These are phyloP conservation scores for Myopa tessellatipennis DNA, from an alignment of 2,888 invertebrate genomes.

Conservation along the genomic window DNA sequence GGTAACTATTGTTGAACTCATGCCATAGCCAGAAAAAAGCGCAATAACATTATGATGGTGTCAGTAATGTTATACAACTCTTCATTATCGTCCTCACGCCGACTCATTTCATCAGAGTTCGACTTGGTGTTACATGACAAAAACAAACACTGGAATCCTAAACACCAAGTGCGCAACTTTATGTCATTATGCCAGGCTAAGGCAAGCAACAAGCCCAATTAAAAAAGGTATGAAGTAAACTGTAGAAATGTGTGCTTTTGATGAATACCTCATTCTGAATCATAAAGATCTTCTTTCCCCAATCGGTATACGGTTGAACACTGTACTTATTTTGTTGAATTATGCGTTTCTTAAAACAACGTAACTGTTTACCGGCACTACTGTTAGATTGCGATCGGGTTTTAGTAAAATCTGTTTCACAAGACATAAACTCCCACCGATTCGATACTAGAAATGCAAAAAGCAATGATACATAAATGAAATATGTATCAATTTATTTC, in stretches of 20 bases:
- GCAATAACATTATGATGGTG: conserved; percentile 73
- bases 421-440: conserved; percentile 93
- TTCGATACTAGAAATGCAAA: conserved; percentile 58
- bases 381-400: conserved; percentile 61
- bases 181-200: conserved; percentile 77
- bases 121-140: conserved; percentile 75
- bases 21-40: conserved; percentile 75
- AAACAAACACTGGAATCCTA: conserved; percentile 78
- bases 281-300: conserved; percentile 68
- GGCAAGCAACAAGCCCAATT: conserved; percentile 73
- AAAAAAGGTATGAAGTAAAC: background rate
- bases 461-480: background rate
- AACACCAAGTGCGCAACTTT: conserved; percentile 80
- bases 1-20: conserved; percentile 65
- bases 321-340: conserved; percentile 66
- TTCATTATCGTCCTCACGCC: conserved; percentile 55
- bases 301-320: conserved; percentile 65
- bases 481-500: background rate
- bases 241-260: background rate
- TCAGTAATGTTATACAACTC: conserved; percentile 69
- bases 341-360: conserved; percentile 67
- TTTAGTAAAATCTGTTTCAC: conserved; percentile 74
- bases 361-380: conserved; percentile 62
- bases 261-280: conserved; percentile 64
- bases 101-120: conserved; percentile 57